Percentiles rank a stretch among this genome's conserved stretches.
Evolutionary conservation across 2,888 invertebrate genomes (phyloP).

Genomic region (Nasonovia ribisnigri): DNA sequence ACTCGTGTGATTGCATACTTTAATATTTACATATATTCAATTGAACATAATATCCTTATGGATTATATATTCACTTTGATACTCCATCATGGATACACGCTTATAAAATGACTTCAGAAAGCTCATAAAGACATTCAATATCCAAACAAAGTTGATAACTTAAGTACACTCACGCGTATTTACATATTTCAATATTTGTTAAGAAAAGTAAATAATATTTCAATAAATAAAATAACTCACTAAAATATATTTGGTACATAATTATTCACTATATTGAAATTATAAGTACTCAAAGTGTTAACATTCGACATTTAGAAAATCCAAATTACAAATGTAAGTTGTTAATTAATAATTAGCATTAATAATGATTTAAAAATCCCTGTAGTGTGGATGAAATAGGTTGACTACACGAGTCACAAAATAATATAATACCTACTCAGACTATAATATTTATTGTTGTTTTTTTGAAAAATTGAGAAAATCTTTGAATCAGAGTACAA

Average conservation of each 20-base stretch:
- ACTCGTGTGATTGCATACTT: background rate
- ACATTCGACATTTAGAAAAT: background rate
- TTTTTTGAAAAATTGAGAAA: no score
- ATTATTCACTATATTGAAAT: background rate
- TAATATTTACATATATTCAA: background rate
- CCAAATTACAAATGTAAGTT: background rate
- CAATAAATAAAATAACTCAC: background rate
- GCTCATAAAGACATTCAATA: background rate
- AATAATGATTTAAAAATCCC: background rate
- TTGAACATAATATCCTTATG: background rate
- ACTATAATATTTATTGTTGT: no score
- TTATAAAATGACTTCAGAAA: background rate
- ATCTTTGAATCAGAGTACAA: no score
- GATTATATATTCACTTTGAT: background rate
- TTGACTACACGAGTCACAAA: no score
- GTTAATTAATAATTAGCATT: background rate
- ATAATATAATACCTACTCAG: background rate
- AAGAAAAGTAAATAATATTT: background rate
- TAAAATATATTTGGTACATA: background rate
- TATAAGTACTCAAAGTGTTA: background rate
- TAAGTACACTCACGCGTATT: background rate
- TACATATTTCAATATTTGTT: background rate
- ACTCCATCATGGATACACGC: background rate
- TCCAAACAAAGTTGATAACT: background rate
- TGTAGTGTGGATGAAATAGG: background rate